Evolutionary conservation across 2,113 vertebrate genomes (phyloP).

Genomic region (Cacatua alba): DNA sequence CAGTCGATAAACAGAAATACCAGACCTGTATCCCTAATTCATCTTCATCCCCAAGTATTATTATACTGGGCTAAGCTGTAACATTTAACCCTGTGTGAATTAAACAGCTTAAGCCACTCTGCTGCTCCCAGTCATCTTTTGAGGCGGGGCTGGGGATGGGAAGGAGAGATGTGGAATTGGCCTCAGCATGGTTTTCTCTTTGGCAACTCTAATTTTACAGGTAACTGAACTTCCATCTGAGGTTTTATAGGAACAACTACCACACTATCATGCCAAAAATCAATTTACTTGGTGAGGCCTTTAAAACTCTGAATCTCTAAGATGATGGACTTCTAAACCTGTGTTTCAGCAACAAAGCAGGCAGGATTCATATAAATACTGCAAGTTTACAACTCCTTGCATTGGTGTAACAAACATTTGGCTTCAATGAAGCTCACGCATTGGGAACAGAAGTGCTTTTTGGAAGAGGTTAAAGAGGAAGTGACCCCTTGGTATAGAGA

Average conservation of each 20-base stretch:
- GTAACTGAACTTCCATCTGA: background rate
- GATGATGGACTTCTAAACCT: background rate
- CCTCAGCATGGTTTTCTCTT: background rate
- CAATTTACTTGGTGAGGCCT: background rate
- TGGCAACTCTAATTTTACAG: background rate
- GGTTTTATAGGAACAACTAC: background rate
- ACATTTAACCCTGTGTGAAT: background rate
- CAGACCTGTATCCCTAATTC: background rate
- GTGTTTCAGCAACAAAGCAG: background rate
- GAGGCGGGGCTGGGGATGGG: too few species aligned
- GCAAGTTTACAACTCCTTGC: background rate
- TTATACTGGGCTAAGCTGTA: background rate
- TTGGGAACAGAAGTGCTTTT: background rate
- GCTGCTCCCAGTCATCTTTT: background rate
- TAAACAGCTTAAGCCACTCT: background rate
- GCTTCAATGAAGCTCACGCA: fast-evolving
- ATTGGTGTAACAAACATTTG: background rate
- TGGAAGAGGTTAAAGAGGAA: background rate
- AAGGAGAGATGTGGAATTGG: background rate
- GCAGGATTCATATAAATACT: background rate
- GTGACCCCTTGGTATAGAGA: background rate
- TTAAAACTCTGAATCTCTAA: background rate
- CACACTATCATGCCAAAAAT: background rate
- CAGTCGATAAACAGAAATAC: background rate
- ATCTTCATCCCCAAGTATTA: background rate